Conservation (phyloP, 2,888 invertebrate genomes). For the Coleophora flavipennella region DNA sequence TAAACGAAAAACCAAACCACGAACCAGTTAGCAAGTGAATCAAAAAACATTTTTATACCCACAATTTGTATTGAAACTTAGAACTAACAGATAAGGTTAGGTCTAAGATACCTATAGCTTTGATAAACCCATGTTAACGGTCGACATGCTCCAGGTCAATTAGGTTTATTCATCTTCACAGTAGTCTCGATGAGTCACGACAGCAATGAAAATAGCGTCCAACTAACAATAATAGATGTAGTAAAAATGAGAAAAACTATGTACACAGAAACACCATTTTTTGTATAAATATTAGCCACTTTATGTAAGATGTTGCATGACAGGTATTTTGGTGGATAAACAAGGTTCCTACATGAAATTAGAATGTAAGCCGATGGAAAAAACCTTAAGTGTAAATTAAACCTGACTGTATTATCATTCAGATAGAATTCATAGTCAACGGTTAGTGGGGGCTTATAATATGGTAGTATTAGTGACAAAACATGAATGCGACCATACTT, state of each 20-base stretch:
- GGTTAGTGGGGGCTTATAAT: conserved; percentile 3
- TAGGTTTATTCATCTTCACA: conserved; percentile 53
- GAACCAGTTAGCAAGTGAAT: too few species aligned
- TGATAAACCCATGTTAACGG: conserved; percentile 36
- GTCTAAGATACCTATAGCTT: too few species aligned
- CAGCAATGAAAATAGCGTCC: conserved; percentile 31
- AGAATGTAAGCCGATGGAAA: neutral
- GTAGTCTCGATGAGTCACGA: conserved; percentile 43
- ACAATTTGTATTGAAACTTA: too few species aligned
- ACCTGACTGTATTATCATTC: neutral
- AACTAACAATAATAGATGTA: conserved; percentile 24
- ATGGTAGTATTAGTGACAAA: conserved; percentile 55
- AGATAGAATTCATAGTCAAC: neutral
- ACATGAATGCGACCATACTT: conserved; percentile 69
- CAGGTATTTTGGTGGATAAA: neutral
- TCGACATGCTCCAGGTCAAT: conserved; percentile 60
- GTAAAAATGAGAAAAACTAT: conserved; percentile 6
- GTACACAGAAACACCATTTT: neutral
- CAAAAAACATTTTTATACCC: too few species aligned
- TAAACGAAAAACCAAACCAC: too few species aligned
- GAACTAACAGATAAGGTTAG: too few species aligned
- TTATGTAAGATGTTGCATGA: too few species aligned
- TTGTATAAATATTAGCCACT: too few species aligned
- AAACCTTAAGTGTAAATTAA: neutral
- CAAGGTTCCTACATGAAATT: neutral